Percentiles rank a stretch among this genome's conserved stretches.
phyloP scores from a whole-genome alignment of 2,113 vertebrate genomes.

The Electrona antarctica region DNA sequence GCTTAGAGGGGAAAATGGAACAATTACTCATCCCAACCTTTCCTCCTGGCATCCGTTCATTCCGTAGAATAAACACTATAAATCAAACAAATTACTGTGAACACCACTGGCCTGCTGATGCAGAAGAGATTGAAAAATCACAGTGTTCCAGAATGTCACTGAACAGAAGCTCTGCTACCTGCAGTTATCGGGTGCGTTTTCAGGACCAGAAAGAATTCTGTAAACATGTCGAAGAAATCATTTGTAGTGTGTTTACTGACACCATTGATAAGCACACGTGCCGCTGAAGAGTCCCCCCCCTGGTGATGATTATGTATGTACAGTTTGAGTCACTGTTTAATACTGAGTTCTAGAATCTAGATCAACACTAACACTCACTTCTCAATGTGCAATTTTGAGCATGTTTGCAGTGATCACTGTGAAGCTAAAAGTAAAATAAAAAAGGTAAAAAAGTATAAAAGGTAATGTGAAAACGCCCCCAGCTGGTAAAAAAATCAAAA shows the following conservation, averaged over 20 bases:
- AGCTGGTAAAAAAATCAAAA: too few relatives aligned
- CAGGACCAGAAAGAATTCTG: slow-evolving; percentile 7
- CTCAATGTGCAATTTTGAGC: too few relatives aligned
- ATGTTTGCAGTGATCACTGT: too few relatives aligned
- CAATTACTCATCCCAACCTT: slow-evolving; percentile 35
- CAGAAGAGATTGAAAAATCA: slow-evolving; percentile 45
- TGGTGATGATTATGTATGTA: too few relatives aligned
- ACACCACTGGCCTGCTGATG: slow-evolving; percentile 25
- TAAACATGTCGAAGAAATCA: slow-evolving; percentile 21
- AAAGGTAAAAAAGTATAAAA: too few relatives aligned
- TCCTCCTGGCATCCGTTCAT: slow-evolving; percentile 36
- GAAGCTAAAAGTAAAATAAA: too few relatives aligned
- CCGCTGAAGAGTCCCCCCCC: too few relatives aligned
- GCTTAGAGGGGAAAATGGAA: slow-evolving; percentile 33
- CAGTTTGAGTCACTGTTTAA: too few relatives aligned
- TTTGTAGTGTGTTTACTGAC: slow-evolving; percentile 7
- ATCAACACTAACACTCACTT: too few relatives aligned
- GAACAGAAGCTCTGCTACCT: slow-evolving; percentile 16
- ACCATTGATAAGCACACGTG: slow-evolving; percentile 2
- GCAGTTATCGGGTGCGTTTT: slow-evolving; percentile 9
- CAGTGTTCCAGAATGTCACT: slow-evolving; percentile 20
- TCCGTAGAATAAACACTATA: slow-evolving; percentile 45
- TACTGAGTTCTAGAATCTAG: too few relatives aligned
- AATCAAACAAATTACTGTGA: slow-evolving; percentile 54
- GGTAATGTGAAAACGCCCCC: too few relatives aligned